Conservation (phyloP, 2,113 vertebrate species). For the Pipa parva region DNA sequence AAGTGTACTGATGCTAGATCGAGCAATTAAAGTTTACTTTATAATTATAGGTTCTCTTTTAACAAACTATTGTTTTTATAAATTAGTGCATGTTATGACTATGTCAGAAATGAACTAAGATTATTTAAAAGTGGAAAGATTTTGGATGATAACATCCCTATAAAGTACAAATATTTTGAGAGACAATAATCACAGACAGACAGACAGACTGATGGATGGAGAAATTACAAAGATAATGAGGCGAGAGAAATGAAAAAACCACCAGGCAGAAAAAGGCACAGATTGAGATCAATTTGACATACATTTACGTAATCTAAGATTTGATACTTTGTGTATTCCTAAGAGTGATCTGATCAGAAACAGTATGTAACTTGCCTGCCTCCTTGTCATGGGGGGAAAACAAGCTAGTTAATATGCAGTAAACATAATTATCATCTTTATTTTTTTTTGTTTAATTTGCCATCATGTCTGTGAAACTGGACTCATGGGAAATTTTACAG, state of each 20-base stretch:
- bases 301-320: slow-evolving; percentile 18
- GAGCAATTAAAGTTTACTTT: too few species aligned
- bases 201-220: background rate
- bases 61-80: too few species aligned
- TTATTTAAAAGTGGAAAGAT: too few species aligned
- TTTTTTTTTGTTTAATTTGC: slow-evolving; percentile 45
- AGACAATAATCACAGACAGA: background rate
- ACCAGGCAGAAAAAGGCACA: background rate
- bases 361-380: slow-evolving; percentile 43
- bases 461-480: slow-evolving; percentile 53
- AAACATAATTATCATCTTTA: slow-evolving; percentile 62
- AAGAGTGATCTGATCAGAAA: slow-evolving; percentile 25
- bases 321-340: slow-evolving; percentile 31
- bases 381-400: slow-evolving; percentile 58
- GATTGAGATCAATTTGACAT: slow-evolving; percentile 20
- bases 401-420: slow-evolving; percentile 65
- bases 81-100: too few species aligned
- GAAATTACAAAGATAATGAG: background rate
- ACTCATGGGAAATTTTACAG: slow-evolving; percentile 60
- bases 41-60: too few species aligned
- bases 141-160: slow-evolving; percentile 4
- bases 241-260: background rate
- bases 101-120: too few species aligned
- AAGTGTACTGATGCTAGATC: too few species aligned
- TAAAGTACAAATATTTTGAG: background rate